Percentiles rank a stretch among this genome's conserved stretches.
These are phyloP conservation scores for Rhaphigaster nebulosa DNA, from an alignment of 2,888 invertebrate species.

Conservation along the genomic window DNA sequence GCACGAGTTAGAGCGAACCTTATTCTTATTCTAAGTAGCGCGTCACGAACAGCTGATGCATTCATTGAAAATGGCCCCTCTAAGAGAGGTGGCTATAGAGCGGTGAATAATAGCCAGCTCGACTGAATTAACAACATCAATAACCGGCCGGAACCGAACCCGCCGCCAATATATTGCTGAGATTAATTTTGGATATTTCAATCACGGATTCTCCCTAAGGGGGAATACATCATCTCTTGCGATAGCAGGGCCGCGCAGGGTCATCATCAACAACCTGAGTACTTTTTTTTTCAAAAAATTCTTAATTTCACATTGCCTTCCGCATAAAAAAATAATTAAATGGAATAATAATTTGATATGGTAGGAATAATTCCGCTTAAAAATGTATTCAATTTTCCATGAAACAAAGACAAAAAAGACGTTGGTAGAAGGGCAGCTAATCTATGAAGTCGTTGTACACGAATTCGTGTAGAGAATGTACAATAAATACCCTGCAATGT, in stretches of 20 bases:
- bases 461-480: background rate
- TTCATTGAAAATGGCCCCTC: slow-evolving; percentile 41
- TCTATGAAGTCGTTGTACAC: background rate
- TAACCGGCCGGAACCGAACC: background rate
- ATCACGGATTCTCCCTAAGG: background rate
- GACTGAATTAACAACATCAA: slow-evolving; percentile 45
- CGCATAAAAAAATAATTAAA: too few relatives aligned
- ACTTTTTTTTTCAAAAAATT: background rate
- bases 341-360: too few relatives aligned
- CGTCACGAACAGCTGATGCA: slow-evolving; percentile 48
- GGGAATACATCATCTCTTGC: background rate
- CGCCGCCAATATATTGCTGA: background rate
- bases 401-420: background rate
- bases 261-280: background rate
- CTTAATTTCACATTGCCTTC: too few relatives aligned
- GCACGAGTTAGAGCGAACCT: slow-evolving; percentile 27
- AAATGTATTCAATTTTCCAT: background rate
- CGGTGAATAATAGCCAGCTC: slow-evolving; percentile 16
- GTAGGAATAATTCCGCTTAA: too few relatives aligned
- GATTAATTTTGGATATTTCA: slow-evolving; percentile 41
- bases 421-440: background rate
- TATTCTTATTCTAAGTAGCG: slow-evolving; percentile 44
- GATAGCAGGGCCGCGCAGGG: background rate
- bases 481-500: background rate
- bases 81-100: slow-evolving; percentile 20